Percentiles rank a stretch among this genome's conserved stretches.
phyloP scores from a whole-genome alignment of 2,888 invertebrate species.

The Limnephilus auricula region DNA sequence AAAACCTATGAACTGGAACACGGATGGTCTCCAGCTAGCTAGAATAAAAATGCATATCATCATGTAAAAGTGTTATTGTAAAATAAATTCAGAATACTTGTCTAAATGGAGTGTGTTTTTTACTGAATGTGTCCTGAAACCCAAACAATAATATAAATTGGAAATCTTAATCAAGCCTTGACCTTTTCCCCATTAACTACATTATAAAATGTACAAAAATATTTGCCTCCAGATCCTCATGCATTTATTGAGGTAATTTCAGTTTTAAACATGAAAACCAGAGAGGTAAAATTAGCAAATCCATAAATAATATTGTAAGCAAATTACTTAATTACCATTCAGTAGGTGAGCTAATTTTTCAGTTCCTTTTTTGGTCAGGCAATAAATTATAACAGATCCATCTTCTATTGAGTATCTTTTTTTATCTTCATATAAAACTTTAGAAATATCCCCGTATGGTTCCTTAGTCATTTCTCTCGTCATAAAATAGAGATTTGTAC shows the following conservation, averaged over 20 bases:
- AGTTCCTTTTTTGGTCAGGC: constrained; percentile 80
- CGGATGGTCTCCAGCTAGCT: too few relatives aligned
- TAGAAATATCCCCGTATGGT: constrained; percentile 69
- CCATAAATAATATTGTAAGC: background rate
- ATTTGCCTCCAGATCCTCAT: background rate
- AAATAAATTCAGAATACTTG: too few relatives aligned
- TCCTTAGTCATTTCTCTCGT: constrained; percentile 69
- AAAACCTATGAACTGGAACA: too few relatives aligned
- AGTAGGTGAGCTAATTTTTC: constrained; percentile 75
- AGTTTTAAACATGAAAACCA: background rate
- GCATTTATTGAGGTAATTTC: background rate
- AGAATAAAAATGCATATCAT: too few relatives aligned
- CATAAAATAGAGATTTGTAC: constrained; percentile 82
- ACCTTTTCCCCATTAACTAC: background rate
- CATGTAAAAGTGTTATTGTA: too few relatives aligned
- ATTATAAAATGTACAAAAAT: background rate
- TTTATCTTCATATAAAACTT: constrained; percentile 69
- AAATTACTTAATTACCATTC: constrained; percentile 59
- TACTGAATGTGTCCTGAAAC: too few relatives aligned
- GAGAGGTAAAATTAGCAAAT: background rate
- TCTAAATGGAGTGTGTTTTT: too few relatives aligned
- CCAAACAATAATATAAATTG: background rate
- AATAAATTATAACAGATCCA: constrained; percentile 85
- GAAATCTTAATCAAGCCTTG: background rate
- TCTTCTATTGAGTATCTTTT: constrained; percentile 70